Evolutionary conservation across 2,888 invertebrate species (phyloP), one percentile per base, ranked within the genome.

Genomic region (Agrotis exclamationis): DNA sequence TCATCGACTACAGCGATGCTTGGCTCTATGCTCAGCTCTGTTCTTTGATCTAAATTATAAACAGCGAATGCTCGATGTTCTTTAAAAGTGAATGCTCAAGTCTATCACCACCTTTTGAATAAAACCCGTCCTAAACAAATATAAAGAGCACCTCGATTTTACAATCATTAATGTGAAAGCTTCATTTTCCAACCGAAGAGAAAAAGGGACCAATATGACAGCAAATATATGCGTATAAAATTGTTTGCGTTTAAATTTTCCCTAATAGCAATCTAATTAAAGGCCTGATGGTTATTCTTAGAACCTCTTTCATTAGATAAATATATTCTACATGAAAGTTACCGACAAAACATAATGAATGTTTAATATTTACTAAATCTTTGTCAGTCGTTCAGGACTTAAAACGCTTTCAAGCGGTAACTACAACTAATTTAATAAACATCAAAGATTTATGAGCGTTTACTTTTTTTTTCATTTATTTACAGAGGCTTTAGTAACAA

Each of bases 41-140:
- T 39, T 9, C 39, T 9, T 39, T 39, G 9, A 11, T 1, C 11
- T 11, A 39, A 39, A 39, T 39, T 39, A 3, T 1, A 39, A 39
- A 39, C 2, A 11, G 39, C 39, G 39, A 39, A 39, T 39, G 39
- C 39, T 39, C 39, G 39, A 39, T 39, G 39, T 39, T 39, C 39
- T 39, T 39, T 11, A 39, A 9, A 39, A 39, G 11, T 39, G 9
- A 39, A 11, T 11, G 11, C 9, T 39, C 39, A 39, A 39, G 39
- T 39, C 11, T 39, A 39, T 39, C 9, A 39, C 9, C 39, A 39
- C 39, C 39, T 39, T 39, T 39, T 11, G 83, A 85, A 85, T 71
- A 69, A 86, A 80, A 84, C 76, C 83, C 78, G 82, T 86, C 89
- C 90, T 89, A 88, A 88, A 86, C 87, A 90, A 91, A 90, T 86